These are phyloP conservation scores for Parnassius mnemosyne DNA, from an alignment of 2,888 invertebrate species.

Conservation along the genomic window DNA sequence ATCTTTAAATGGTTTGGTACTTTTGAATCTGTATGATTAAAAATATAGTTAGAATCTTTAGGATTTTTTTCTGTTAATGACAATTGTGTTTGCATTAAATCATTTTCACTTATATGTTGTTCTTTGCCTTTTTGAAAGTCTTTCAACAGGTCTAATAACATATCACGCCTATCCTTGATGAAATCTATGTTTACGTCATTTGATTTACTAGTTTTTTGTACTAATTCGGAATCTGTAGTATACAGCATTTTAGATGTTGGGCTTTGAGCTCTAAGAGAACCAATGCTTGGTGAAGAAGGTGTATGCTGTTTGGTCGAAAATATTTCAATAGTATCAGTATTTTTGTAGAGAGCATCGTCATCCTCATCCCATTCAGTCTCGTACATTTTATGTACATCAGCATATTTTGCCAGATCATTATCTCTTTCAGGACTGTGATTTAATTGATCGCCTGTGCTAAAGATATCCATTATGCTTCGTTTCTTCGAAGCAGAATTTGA, in stretches of 20 bases:
- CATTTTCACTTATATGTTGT: conserved; percentile 10
- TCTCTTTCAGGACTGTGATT: conserved; percentile 46
- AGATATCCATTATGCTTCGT: conserved; percentile 71
- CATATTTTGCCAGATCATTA: conserved; percentile 49
- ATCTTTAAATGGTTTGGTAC: conserved; percentile 14
- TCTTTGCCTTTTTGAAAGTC: conserved; percentile 47
- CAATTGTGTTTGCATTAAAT: conserved; percentile 5
- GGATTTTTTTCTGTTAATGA: conserved; percentile 5
- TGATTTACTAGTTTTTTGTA: conserved; percentile 27
- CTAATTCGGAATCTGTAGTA: conserved; percentile 34
- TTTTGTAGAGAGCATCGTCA: conserved; percentile 71
- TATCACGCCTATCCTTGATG: conserved; percentile 52
- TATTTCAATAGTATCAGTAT: conserved; percentile 42
- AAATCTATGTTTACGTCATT: conserved; percentile 41
- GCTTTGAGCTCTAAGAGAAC: conserved; percentile 41
- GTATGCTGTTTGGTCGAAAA: conserved; percentile 29
- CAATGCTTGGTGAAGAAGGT: conserved; percentile 36
- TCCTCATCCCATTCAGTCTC: conserved; percentile 71
- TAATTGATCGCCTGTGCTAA: conserved; percentile 45
- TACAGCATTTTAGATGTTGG: conserved; percentile 50
- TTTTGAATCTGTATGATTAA: conserved; percentile 25
- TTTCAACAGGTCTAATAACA: conserved; percentile 53
- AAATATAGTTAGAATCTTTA: conserved; percentile 3
- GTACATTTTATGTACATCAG: conserved; percentile 48
- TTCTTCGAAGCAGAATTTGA: conserved; percentile 54